Evolutionary conservation across 2,888 invertebrate species (phyloP).

Genomic region (Trachelus troglodyta): DNA sequence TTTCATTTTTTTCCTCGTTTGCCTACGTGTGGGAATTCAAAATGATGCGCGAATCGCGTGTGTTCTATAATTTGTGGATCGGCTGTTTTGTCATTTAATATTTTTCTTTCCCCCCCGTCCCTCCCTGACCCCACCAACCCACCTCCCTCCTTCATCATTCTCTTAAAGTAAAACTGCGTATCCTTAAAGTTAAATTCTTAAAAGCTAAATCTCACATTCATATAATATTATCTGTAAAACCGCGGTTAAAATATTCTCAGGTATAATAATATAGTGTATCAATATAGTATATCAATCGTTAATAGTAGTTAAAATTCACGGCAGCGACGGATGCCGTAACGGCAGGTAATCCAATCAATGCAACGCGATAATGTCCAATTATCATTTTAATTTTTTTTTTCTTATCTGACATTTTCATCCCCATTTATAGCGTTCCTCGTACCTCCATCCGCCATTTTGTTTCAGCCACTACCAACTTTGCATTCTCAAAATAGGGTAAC

Average conservation of each 20-base stretch:
- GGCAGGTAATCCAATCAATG: background rate
- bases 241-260: constrained; percentile 60
- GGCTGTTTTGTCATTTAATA: background rate
- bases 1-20: background rate
- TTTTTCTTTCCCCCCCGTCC: background rate
- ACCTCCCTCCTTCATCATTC: background rate
- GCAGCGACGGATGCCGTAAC: background rate
- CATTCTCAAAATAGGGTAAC: no score
- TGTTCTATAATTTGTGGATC: background rate
- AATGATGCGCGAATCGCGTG: background rate
- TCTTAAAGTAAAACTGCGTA: constrained; percentile 25
- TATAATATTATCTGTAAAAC: constrained; percentile 57
- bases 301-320: constrained; percentile 53
- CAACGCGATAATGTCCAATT: background rate
- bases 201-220: constrained; percentile 58
- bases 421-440: background rate
- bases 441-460: background rate
- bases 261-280: constrained; percentile 43
- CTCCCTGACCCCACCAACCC: no score
- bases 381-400: background rate
- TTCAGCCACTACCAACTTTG: background rate
- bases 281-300: constrained; percentile 40
- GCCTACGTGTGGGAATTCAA: background rate
- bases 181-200: constrained; percentile 37
- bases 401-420: background rate